A percentile compares a stretch with the other conserved stretches of the same genome.
phyloP scores from a whole-genome alignment of 2,113 vertebrate species.

The Spheniscus mendiculus region DNA sequence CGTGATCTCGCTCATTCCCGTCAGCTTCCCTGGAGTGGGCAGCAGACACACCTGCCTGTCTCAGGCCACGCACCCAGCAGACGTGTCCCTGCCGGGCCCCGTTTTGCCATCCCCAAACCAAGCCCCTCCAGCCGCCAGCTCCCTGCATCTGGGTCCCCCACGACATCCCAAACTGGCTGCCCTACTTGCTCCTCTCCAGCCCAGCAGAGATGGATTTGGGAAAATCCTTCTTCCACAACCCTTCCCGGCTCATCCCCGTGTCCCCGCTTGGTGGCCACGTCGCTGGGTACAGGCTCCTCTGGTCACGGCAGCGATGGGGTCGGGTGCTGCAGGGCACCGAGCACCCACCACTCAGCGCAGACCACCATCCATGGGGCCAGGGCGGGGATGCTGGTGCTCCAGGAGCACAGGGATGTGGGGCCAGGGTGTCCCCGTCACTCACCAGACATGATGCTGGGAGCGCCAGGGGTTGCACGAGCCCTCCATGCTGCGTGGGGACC shows the following conservation, averaged over 20 bases:
- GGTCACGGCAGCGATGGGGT: not conserved
- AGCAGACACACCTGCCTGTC: not conserved
- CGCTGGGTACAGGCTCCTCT: not conserved
- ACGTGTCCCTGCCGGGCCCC: fast-evolving
- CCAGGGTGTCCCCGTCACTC: not conserved
- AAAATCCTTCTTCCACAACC: not conserved
- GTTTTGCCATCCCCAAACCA: not conserved
- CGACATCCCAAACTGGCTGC: not conserved
- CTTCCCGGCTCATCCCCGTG: not conserved
- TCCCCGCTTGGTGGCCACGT: fast-evolving
- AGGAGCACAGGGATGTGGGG: fast-evolving
- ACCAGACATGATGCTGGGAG: not conserved
- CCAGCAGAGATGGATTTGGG: not conserved
- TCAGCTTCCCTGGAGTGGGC: conserved; percentile 86
- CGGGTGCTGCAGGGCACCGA: fast-evolving
- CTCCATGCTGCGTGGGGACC: fast-evolving
- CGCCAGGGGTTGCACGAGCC: fast-evolving
- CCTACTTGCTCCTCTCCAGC: not conserved
- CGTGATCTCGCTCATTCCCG: conserved; percentile 95
- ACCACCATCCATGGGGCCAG: too few relatives aligned
- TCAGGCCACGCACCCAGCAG: fast-evolving
- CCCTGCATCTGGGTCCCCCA: fast-evolving
- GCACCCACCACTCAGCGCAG: not conserved
- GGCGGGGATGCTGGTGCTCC: not conserved
- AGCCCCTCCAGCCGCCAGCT: not conserved